A percentile compares a stretch with the other conserved stretches of the same genome.
Conservation (phyloP, 2,888 invertebrate genomes). For the Hirtodrosophila histrioides region DNA sequence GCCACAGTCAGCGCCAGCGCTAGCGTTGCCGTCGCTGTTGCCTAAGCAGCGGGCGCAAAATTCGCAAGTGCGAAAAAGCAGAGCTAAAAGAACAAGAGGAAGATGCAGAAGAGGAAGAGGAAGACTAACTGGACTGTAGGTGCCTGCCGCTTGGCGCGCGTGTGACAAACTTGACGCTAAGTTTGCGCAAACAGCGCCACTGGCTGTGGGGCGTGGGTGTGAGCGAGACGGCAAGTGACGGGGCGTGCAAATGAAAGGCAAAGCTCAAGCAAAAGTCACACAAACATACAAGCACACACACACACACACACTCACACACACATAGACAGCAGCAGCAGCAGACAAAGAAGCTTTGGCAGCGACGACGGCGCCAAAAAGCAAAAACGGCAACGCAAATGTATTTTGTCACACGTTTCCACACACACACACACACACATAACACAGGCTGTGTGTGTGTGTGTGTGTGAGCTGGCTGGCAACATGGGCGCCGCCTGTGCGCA, state of each 20-base stretch:
- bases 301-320: conserved; percentile 13
- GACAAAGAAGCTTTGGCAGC: conserved; percentile 63
- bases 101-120: conserved; percentile 7
- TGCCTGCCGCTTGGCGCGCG: conserved; percentile 55
- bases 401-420: conserved; percentile 72
- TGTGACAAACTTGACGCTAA: conserved; percentile 80
- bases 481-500: conserved; percentile 57
- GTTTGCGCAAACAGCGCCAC: conserved; percentile 64
- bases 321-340: conserved; percentile 26
- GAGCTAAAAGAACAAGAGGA: conserved; percentile 29
- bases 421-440: conserved; percentile 36
- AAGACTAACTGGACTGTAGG: conserved; percentile 40
- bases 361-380: conserved; percentile 70
- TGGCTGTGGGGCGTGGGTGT: conserved; percentile 45
- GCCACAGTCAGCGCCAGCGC: conserved; percentile 5
- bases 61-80: conserved; percentile 73
- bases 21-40: conserved; percentile 17
- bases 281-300: conserved; percentile 30
- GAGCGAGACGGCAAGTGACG: conserved; percentile 60
- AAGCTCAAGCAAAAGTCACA: conserved; percentile 62
- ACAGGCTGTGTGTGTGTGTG: conserved; percentile 36
- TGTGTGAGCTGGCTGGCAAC: conserved; percentile 65
- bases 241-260: conserved; percentile 73
- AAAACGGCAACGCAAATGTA: conserved; percentile 77
- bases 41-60: conserved; percentile 39